phyloP scores from a whole-genome alignment of 2,797 vertebrate species.

The Philypnodon macrostomus region DNA sequence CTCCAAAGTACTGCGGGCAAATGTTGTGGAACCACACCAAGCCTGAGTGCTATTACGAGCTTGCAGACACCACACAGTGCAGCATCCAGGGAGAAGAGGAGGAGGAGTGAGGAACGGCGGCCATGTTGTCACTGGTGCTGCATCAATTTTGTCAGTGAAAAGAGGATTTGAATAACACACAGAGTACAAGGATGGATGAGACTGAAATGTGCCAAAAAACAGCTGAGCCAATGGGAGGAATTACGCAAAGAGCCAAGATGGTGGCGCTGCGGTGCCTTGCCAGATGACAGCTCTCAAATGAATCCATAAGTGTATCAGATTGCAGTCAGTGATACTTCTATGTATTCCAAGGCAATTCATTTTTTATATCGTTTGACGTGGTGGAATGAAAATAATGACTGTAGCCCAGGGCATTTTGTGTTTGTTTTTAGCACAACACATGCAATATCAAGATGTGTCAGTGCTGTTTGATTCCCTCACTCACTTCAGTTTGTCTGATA shows the following conservation, averaged over 20 bases:
- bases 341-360: background rate
- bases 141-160: constrained; percentile 32
- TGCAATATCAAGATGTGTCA: constrained; percentile 6
- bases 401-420: constrained; percentile 12
- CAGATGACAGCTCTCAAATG: constrained; percentile 3
- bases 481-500: constrained; percentile 8
- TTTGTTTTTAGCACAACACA: constrained; percentile 14
- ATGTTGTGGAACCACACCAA: constrained; percentile 45
- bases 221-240: constrained; percentile 21
- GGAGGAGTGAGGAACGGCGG: background rate
- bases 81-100: constrained; percentile 29
- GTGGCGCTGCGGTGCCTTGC: constrained; percentile 13
- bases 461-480: constrained; percentile 7
- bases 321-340: constrained; percentile 8
- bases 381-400: constrained; percentile 20
- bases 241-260: constrained; percentile 32
- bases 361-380: constrained; percentile 28
- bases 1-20: constrained; percentile 38
- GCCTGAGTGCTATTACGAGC: constrained; percentile 25
- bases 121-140: constrained; percentile 24
- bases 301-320: constrained; percentile 11
- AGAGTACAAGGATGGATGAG: constrained; percentile 2
- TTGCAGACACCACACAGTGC: constrained; percentile 25
- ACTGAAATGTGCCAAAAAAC: constrained; percentile 24
- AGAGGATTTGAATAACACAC: constrained; percentile 22